A percentile compares a stretch with the other conserved stretches of the same genome.
These are phyloP conservation scores for Euwallacea similis DNA, from an alignment of 1,140 invertebrate species.

Conservation along the genomic window DNA sequence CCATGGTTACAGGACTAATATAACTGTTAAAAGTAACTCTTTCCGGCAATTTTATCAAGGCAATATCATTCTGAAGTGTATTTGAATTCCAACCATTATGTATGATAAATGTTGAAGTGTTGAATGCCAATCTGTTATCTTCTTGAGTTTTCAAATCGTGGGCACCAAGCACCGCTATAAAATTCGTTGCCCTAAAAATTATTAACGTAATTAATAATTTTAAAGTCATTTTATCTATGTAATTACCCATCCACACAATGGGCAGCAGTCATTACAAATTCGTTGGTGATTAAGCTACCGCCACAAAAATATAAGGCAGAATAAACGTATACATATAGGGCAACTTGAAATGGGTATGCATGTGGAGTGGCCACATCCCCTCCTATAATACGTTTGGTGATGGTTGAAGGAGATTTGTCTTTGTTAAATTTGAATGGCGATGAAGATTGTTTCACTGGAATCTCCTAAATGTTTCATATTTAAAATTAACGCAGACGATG, in stretches of 20 bases:
- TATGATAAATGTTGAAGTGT: constrained; percentile 10
- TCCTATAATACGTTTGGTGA: constrained; percentile 42
- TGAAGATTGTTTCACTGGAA: neutral
- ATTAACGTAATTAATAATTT: neutral
- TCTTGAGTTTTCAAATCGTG: constrained; percentile 23
- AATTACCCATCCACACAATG: constrained; percentile 16
- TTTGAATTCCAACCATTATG: constrained; percentile 25
- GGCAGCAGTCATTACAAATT: constrained; percentile 57
- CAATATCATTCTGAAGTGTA: constrained; percentile 30
- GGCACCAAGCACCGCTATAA: constrained; percentile 21
- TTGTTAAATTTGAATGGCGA: neutral
- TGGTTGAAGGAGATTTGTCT: neutral
- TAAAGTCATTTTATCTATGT: neutral
- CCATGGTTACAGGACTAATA: constrained; percentile 18
- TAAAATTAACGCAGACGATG: no score
- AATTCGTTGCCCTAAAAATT: constrained; percentile 16
- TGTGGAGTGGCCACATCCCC: constrained; percentile 43
- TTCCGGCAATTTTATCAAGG: constrained; percentile 33
- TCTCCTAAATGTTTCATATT: neutral
- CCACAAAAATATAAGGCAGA: constrained; percentile 58
- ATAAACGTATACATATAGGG: constrained; percentile 49
- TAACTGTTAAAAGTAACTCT: constrained; percentile 24
- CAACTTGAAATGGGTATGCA: constrained; percentile 56
- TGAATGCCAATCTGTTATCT: constrained; percentile 2
- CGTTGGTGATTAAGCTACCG: constrained; percentile 56